Percentiles rank a stretch among this genome's conserved stretches.
Evolutionary conservation across 2,113 vertebrate species (phyloP).

Genomic region (Dromaius novaehollandiae): DNA sequence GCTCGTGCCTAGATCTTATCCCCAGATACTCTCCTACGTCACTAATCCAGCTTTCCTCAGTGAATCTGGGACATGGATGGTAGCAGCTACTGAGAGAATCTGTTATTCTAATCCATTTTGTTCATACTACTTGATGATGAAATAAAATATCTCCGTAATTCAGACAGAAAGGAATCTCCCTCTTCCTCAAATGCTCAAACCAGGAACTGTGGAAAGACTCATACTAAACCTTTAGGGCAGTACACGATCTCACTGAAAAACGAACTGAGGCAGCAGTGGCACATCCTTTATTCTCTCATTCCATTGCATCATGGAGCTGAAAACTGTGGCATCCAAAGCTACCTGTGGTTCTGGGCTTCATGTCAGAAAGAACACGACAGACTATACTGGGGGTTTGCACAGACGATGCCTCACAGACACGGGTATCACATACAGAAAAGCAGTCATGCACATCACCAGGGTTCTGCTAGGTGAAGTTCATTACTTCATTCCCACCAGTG

Average conservation of each 20-base stretch:
- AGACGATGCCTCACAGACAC: neutral
- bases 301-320: neutral
- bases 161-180: neutral
- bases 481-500: neutral
- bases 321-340: neutral
- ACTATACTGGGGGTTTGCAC: neutral
- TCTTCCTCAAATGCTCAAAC: neutral
- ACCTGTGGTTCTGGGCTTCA: neutral
- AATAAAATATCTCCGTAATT: neutral
- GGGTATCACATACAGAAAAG: neutral
- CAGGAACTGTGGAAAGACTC: neutral
- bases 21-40: neutral
- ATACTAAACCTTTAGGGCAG: neutral
- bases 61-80: neutral
- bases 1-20: neutral
- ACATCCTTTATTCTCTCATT: neutral
- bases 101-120: neutral
- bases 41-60: neutral
- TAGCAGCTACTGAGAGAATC: neutral
- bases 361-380: neutral
- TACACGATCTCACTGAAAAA: neutral
- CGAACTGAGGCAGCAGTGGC: neutral
- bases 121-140: neutral
- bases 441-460: neutral
- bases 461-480: neutral